A percentile compares a stretch with the other conserved stretches of the same genome.
These are phyloP conservation scores for Motacilla tschutschensis DNA, from an alignment of 2,113 vertebrate species.

Conservation along the genomic window DNA sequence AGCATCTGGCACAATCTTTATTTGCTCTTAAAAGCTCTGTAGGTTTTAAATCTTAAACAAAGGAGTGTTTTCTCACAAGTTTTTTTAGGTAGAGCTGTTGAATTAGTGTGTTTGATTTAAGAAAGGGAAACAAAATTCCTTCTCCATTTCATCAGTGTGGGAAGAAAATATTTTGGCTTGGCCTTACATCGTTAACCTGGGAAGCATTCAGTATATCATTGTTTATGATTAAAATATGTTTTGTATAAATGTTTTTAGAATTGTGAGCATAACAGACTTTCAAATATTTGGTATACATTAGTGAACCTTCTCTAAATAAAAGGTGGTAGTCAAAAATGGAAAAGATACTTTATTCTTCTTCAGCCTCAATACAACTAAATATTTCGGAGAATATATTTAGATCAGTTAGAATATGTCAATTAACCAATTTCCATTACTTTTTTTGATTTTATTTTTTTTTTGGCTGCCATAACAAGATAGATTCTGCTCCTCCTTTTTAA, in stretches of 20 bases:
- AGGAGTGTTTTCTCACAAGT: constrained; percentile 25
- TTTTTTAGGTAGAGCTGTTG: constrained; percentile 28
- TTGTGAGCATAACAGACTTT: background rate
- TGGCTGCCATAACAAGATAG: background rate
- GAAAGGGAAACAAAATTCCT: constrained; percentile 28
- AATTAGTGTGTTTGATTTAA: constrained; percentile 20
- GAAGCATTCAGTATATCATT: background rate
- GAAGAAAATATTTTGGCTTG: constrained; percentile 20
- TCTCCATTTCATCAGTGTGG: background rate
- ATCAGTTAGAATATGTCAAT: background rate
- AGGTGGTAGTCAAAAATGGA: background rate
- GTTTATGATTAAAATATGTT: background rate
- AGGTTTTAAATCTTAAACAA: constrained; percentile 43
- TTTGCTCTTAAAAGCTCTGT: constrained; percentile 41
- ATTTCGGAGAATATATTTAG: background rate
- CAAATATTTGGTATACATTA: background rate
- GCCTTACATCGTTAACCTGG: background rate
- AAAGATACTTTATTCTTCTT: background rate
- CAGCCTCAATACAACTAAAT: background rate
- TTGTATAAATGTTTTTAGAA: constrained; percentile 2
- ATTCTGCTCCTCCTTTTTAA: background rate
- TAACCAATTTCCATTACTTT: background rate
- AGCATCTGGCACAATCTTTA: constrained; percentile 31
- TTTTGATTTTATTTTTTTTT: background rate
- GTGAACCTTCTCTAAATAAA: background rate